phyloP scores from a whole-genome alignment of 2,113 vertebrate genomes.

The Psilopsiagon aymara region DNA sequence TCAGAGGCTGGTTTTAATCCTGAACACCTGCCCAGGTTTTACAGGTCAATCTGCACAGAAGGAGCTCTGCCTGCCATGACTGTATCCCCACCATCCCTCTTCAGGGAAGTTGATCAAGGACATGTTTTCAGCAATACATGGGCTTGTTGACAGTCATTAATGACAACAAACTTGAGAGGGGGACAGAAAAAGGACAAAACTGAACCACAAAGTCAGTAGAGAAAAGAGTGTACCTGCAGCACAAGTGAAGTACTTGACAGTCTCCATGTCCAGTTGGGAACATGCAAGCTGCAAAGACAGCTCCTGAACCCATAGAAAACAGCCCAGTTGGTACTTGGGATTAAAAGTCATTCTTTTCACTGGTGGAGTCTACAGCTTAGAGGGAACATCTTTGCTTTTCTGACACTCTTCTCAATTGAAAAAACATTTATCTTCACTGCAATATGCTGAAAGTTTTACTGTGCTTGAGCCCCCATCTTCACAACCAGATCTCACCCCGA shows the following conservation, averaged over 20 bases:
- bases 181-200: neutral
- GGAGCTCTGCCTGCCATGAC: neutral
- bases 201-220: neutral
- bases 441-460: neutral
- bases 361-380: neutral
- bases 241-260: neutral
- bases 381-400: slow-evolving; percentile 33
- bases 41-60: neutral
- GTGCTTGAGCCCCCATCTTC: neutral
- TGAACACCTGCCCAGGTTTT: neutral
- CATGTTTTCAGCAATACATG: neutral
- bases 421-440: neutral
- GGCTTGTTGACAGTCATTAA: neutral
- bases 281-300: neutral
- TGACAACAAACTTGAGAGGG: neutral
- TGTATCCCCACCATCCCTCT: neutral
- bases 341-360: neutral
- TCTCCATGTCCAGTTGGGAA: neutral
- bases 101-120: neutral
- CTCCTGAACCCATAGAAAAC: neutral
- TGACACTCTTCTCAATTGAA: neutral
- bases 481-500: neutral
- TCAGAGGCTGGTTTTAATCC: neutral
- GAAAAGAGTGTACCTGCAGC: neutral
- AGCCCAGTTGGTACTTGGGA: neutral